Percentiles rank a stretch among this genome's conserved stretches.
Evolutionary conservation across 2,113 vertebrate genomes (phyloP).

Genomic region (Erythrolamprus reginae): DNA sequence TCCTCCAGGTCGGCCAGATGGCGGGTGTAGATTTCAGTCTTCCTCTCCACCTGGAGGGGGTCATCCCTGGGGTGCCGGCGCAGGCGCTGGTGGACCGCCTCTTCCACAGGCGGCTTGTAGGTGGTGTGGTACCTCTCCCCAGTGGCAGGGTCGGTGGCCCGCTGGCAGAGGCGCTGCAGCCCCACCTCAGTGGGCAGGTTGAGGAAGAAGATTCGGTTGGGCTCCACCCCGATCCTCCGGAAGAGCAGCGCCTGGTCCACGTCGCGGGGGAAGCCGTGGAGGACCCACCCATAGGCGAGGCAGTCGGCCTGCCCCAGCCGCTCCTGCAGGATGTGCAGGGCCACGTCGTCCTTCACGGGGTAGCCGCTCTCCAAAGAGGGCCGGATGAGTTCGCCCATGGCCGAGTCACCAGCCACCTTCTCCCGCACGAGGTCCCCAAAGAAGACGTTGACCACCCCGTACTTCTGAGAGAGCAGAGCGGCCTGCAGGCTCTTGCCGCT

Average conservation of each 20-base stretch:
- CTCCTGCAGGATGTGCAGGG: constrained; percentile 63
- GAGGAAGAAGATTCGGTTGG: constrained; percentile 79
- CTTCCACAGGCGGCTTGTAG: constrained; percentile 59
- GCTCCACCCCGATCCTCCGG: constrained; percentile 49
- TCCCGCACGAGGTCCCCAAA: constrained; percentile 67
- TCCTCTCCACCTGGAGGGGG: constrained; percentile 27
- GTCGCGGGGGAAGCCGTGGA: constrained; percentile 63
- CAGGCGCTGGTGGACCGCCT: constrained; percentile 62
- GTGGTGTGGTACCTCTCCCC: constrained; percentile 72
- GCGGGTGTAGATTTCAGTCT: constrained; percentile 54
- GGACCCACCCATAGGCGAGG: constrained; percentile 56
- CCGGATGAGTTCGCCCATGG: constrained; percentile 62
- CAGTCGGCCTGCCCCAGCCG: constrained; percentile 67
- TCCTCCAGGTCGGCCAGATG: constrained; percentile 47
- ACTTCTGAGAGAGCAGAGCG: constrained; percentile 66
- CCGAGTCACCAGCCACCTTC: constrained; percentile 57
- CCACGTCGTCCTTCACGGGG: constrained; percentile 65
- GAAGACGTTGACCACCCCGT: constrained; percentile 68
- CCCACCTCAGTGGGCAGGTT: constrained; percentile 67
- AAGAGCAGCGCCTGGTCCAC: constrained; percentile 57
- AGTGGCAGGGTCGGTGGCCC: constrained; percentile 66
- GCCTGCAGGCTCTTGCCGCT: constrained; percentile 75
- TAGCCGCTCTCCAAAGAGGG: constrained; percentile 55
- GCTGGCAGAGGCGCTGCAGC: constrained; percentile 66
- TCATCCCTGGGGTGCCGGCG: constrained; percentile 58